Evolutionary conservation across 2,113 vertebrate genomes (phyloP).

Genomic region (Hucho hucho): DNA sequence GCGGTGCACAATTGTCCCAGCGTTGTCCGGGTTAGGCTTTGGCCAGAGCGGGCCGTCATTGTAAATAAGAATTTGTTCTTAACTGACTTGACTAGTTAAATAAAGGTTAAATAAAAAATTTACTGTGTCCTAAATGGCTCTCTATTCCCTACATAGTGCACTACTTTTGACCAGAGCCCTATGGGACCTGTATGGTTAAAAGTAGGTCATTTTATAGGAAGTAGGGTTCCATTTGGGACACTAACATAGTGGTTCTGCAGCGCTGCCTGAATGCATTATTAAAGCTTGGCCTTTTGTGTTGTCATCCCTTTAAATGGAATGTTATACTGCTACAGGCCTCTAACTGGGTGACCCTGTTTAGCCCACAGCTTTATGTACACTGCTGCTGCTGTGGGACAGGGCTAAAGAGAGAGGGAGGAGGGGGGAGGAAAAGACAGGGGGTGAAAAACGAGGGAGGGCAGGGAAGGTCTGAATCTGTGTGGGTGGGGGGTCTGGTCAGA

Average conservation of each 20-base stretch:
- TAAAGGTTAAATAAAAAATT: no score
- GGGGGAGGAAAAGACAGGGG: background rate
- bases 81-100: no score
- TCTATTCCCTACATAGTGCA: no score
- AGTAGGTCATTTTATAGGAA: no score
- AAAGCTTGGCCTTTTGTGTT: constrained; percentile 40
- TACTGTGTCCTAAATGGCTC: no score
- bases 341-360: constrained; percentile 45
- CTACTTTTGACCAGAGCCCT: constrained; percentile 22
- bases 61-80: no score
- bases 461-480: no score
- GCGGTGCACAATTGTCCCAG: no score
- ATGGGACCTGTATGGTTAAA: background rate
- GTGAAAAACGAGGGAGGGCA: no score
- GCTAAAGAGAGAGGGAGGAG: background rate
- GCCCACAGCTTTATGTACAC: constrained; percentile 12
- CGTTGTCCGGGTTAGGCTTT: no score
- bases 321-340: constrained; percentile 14
- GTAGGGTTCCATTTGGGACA: background rate
- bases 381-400: no score
- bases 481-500: background rate
- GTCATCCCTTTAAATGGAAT: constrained; percentile 36
- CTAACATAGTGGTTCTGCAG: background rate
- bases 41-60: no score
- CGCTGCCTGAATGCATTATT: constrained; percentile 51